These are phyloP conservation scores for Leptinotarsa lineolata DNA, from an alignment of 1,140 invertebrate genomes.

Conservation along the genomic window DNA sequence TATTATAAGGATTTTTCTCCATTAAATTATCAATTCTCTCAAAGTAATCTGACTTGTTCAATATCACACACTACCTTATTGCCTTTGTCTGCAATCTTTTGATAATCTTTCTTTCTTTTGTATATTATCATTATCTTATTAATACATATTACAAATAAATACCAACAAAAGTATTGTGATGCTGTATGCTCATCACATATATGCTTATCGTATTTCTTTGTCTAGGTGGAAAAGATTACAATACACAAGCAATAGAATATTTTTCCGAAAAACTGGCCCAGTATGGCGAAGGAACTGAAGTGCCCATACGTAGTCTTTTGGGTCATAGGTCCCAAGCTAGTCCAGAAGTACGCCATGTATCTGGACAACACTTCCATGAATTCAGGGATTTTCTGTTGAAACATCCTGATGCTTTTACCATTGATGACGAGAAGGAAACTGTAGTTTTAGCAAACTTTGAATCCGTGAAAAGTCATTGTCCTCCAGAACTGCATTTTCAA, in stretches of 20 bases:
- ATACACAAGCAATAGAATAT: constrained; percentile 91
- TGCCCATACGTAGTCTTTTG: constrained; percentile 89
- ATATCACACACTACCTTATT: no score
- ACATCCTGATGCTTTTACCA: constrained; percentile 84
- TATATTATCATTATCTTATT: no score
- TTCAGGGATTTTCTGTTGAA: constrained; percentile 88
- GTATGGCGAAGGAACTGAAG: constrained; percentile 86
- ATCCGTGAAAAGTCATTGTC: constrained; percentile 58
- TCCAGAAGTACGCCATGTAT: constrained; percentile 93
- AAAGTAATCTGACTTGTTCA: no score
- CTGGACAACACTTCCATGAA: constrained; percentile 90
- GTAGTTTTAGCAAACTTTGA: constrained; percentile 72
- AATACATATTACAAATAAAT: no score
- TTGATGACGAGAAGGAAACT: constrained; percentile 81
- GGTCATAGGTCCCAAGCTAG: constrained; percentile 92
- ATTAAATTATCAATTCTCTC: no score
- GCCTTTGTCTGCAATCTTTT: no score
- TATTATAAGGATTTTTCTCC: no score
- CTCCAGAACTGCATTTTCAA: constrained; percentile 58
- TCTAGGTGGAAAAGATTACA: constrained; percentile 76
- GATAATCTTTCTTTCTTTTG: no score
- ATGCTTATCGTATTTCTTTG: neutral
- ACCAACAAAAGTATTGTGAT: no score
- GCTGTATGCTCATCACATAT: no score
- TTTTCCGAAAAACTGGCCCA: constrained; percentile 89